Conservation (phyloP, 2,797 vertebrate species). For the Pogoniulus pusillus region DNA sequence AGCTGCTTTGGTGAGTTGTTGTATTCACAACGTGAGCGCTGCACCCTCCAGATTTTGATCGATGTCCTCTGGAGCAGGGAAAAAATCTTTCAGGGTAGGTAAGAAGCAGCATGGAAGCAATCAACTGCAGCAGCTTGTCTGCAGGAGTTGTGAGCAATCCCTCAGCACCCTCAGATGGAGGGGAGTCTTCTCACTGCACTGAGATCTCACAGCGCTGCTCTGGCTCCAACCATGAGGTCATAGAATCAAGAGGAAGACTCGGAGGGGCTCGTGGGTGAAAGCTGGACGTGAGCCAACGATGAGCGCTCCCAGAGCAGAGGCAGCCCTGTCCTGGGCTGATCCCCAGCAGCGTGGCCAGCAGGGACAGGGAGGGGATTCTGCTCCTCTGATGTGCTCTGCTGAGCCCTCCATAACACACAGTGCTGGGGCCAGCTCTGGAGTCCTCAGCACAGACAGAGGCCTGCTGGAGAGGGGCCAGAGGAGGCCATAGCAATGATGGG, state of each 20-base stretch:
- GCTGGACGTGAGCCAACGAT: too few relatives aligned
- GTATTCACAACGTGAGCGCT: background rate
- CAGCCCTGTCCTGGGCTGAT: too few relatives aligned
- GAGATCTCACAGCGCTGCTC: background rate
- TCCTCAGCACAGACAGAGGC: too few relatives aligned
- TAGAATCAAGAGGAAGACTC: background rate
- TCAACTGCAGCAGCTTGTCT: background rate
- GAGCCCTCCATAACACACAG: too few relatives aligned
- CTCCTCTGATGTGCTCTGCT: too few relatives aligned
- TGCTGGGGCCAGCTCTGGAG: too few relatives aligned
- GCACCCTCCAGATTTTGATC: background rate
- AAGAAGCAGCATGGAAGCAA: background rate
- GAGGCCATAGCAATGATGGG: too few relatives aligned
- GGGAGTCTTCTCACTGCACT: background rate
- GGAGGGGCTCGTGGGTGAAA: too few relatives aligned
- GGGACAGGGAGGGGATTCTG: too few relatives aligned
- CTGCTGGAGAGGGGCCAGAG: too few relatives aligned
- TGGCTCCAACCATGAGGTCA: background rate
- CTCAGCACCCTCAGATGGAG: rapidly evolving
- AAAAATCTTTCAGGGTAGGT: background rate
- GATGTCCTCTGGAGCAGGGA: background rate
- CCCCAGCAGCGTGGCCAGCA: too few relatives aligned
- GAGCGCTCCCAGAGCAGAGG: too few relatives aligned
- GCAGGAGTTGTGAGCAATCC: background rate
- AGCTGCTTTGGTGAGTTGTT: background rate